Evolutionary conservation across 2,888 invertebrate species (phyloP), one percentile per base, ranked within the genome.

Genomic region (Homarus gammarus): DNA sequence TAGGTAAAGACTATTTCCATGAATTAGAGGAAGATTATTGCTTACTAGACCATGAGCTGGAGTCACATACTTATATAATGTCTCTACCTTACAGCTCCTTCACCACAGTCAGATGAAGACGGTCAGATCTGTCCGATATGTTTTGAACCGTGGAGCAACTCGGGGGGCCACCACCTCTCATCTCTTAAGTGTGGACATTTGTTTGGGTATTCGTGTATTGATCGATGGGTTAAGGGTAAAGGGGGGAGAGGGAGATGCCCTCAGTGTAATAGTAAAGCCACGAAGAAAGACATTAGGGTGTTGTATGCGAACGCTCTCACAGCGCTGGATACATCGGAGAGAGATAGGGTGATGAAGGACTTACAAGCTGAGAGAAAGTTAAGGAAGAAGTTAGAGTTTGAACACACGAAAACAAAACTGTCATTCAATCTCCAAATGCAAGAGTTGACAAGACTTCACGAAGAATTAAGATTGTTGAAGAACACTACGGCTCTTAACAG

Each of bases 181-280:
- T 96, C 97, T 0, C 94, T 99, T 12, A 96, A 96, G 93, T 99
- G 99, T 94, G 99, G 99, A 0, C 99, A 99, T 94, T 94, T 99
- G 10, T 99, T 98, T 94, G 99, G 99, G 0, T 94, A 96, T 0
- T 95, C 95, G 31, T 99, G 99, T 93, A 96, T 98, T 12, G 94
- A 95, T 83, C 95, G 96, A 56, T 98, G 98, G 98, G 94, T 98
- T 6, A 94, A 94, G 83, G 95, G 95, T 94, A 90, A 95, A 94
- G 94, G 92, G 79, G 95, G 94, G 84, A 94, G 92, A 79, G 95
- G 94, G 84, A 95, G 95, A 0, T 99, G 99, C 93, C 99, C 99
- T 0, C 97, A 97, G 31, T 99, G 99, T 93, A 99, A 99, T 93
- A 95, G 95, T 61, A 96, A 95, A 93, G 96, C 97, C 0, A 93